Base-by-base conservation (phyloP, 2,888 invertebrate species). In the Atethmia centrago region DNA sequence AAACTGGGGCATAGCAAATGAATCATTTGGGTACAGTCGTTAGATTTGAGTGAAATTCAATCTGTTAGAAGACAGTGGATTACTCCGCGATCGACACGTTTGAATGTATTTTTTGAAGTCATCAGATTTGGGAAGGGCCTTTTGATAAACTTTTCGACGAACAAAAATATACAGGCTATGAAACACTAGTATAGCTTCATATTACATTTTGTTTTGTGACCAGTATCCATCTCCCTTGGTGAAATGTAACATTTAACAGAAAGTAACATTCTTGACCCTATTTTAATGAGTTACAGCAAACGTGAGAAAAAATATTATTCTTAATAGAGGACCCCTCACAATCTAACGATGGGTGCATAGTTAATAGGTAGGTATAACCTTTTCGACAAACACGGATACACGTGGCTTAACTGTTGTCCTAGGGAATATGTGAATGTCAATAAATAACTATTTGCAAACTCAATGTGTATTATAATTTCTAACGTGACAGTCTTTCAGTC, bases 251-350 rank as follows among this genome's bases (percentile, higher is more conserved):
- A 16, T 49, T 64, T 19, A 40, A 62, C 45, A 47, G n/a, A n/a
- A n/a, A n/a, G n/a, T n/a, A n/a, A n/a, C n/a, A n/a, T 19, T 25
- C 36, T 21, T 58, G n/a, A 31, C 56, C 40, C 19, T 42, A 25
- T 58, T 47, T 28, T 40, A n/a, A 72, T 2, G 14, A 25, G 40
- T 10, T 8, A 28, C 21, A 14, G 10, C 16, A 28, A 19, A 10
- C 59, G 42, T 73, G 42, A 74, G 40, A 49, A 58, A 25, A 47
- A 49, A 49, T 8, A 28, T 45, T 31, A 61, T 68, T 68, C 10
- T 40, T 21, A 31, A 21, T 19, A 12, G 19, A 28, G 16, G 42
- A 31, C 68, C 42, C 51, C 51, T 42, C 51, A 42, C 7, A 28
- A 28, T 51, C 7, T 51, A 8, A 40, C 28, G 9, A 25, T n/a